Base-by-base conservation (phyloP, 2,888 invertebrate species). In the Andrena camellia region DNA sequence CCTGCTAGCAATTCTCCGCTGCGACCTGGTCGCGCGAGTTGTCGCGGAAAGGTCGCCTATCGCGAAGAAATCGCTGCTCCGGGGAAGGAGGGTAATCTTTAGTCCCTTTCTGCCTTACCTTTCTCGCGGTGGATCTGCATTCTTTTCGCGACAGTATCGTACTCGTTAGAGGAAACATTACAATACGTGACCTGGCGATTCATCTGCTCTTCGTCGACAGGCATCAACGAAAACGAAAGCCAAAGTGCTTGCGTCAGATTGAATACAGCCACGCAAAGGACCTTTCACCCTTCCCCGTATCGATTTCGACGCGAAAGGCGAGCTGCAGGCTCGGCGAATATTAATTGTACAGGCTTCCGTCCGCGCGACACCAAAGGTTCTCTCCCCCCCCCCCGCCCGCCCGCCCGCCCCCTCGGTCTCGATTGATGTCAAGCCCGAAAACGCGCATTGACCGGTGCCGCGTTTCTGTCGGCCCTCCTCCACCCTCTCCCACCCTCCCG, bases 371-470 rank as follows among this genome's bases (percentile, higher is more conserved):
- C 81, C 84, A 81, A 74, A 78, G 82, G 73, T 63, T 78, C 33
- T 71, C 76, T n/a, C n/a, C n/a, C n/a, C n/a, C 75, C 86, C 76
- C 80, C 78, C 77, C 71, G 57, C 75, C 86, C 76, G n/a, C n/a
- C n/a, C n/a, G n/a, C n/a, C n/a, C n/a, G n/a, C 75, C 86, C 76
- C 80, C 78, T 78, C 71, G 57, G 76, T 70, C 74, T 72, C 86
- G 86, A 86, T 86, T 87, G 86, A 87, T 81, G 86, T 77, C 85
- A 66, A 85, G 83, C 69, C 26, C 73, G 81, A 80, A 87, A 84
- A 73, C 68, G 63, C 68, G 79, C 85, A 68, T 87, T 87, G 83
- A 81, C 82, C 76, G 72, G 42, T 78, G 48, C 59, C 70, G 62
- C 76, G 72, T 59, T 62, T 48, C 62, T 35, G 52, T 26, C 62